Evolutionary conservation across 2,888 invertebrate species (phyloP), one percentile per base, ranked within the genome.

Genomic region (Oithona nana): DNA sequence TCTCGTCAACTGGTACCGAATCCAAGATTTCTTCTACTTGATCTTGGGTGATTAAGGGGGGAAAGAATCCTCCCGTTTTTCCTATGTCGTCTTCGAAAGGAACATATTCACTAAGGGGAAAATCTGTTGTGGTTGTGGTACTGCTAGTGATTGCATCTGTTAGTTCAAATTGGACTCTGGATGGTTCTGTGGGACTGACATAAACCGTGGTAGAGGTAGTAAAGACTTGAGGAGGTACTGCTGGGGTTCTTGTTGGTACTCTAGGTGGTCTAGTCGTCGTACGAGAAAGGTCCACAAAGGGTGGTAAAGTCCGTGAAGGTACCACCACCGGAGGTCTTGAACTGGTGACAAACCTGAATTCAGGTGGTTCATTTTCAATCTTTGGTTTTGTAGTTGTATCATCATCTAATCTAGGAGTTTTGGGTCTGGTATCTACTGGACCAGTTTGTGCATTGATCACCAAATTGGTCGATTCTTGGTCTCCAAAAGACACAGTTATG

Each of bases 1-100:
- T 29, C 2, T 59, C 59, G 50, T 59, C 59, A 4, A 28, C 59
- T 2, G 59, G 54, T 24, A 54, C 54, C 16, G 54, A 20, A 54
- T 54, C 26, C 39, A 39, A 16, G 39, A 39, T 39, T 6, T 11
- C 39, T 39, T 39, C 39, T 16, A 11, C 8, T 16, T 39, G 8
- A 39, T 39, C 39, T 16, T 39, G 8, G 39, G 6, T 11, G 39
- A 11, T 16, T n/a, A n/a, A n/a, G n/a, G n/a, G n/a, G n/a, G n/a
- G n/a, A n/a, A n/a, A n/a, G n/a, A n/a, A n/a, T n/a, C n/a, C n/a
- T n/a, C n/a, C n/a, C n/a, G n/a, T n/a, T n/a, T n/a, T n/a, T n/a
- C n/a, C n/a, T n/a, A n/a, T n/a, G 39, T 39, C 39, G 39, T 39
- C 6, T 6, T 39, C 16, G 16, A 16, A 6, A 16, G 39, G 39